These are phyloP conservation scores for Trichonephila inaurata DNA, from an alignment of 1,140 invertebrate species.

Conservation along the genomic window DNA sequence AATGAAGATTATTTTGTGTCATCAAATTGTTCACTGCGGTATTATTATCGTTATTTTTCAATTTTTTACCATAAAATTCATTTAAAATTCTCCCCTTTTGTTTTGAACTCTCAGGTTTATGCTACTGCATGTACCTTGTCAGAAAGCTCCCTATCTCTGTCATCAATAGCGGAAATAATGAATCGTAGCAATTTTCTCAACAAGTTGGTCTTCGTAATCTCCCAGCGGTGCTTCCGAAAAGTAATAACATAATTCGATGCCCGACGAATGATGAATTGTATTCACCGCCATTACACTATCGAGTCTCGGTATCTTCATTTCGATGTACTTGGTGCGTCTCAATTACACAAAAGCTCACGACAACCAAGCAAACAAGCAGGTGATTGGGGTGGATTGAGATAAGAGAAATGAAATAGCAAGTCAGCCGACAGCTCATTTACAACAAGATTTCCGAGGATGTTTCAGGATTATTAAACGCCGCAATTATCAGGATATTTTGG, in stretches of 20 bases:
- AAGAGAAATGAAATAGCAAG: conserved; percentile 11
- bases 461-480: conserved; percentile 23
- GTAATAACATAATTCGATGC: conserved; percentile 74
- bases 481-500: conserved; percentile 40
- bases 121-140: background rate
- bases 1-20: no score
- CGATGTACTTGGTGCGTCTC: conserved; percentile 63
- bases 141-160: background rate
- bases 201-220: conserved; percentile 52
- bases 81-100: background rate
- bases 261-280: conserved; percentile 72
- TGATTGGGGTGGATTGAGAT: conserved; percentile 40
- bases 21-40: no score
- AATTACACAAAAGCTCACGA: conserved; percentile 68
- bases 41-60: no score
- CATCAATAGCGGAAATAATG: conserved; percentile 71
- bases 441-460: conserved; percentile 44
- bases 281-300: conserved; percentile 60
- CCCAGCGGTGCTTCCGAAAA: conserved; percentile 1
- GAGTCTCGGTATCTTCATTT: conserved; percentile 54
- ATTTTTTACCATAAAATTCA: no score
- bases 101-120: background rate
- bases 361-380: conserved; percentile 47
- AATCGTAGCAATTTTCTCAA: conserved; percentile 49
- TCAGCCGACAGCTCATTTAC: conserved; percentile 41